These are phyloP conservation scores for Cryptocephalus primarius DNA, from an alignment of 2,888 invertebrate genomes.

Conservation along the genomic window DNA sequence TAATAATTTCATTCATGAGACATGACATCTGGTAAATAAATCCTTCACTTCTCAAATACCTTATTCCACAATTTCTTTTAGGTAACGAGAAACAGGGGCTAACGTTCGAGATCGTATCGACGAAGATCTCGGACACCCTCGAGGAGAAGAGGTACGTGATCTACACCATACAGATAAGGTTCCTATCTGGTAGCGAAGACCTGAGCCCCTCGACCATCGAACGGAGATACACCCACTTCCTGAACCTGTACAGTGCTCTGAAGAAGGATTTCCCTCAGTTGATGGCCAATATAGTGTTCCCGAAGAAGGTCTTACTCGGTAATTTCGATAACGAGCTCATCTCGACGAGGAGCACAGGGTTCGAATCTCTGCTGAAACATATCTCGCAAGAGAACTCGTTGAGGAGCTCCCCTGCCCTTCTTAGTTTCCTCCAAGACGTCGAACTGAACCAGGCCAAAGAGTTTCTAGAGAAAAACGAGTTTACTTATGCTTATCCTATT, in stretches of 20 bases:
- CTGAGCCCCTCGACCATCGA: conserved; percentile 51
- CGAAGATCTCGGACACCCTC: conserved; percentile 49
- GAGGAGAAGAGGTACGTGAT: conserved; percentile 59
- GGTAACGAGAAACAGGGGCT: conserved; percentile 33
- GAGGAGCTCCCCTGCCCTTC: conserved; percentile 45
- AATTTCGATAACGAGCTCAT: conserved; percentile 62
- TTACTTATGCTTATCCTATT: conserved; percentile 49
- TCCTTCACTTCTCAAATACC: too few relatives aligned
- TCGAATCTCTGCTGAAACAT: conserved; percentile 50
- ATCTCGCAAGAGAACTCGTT: conserved; percentile 46
- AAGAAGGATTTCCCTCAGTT: conserved; percentile 47
- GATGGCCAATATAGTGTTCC: conserved; percentile 47
- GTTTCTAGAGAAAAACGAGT: conserved; percentile 46
- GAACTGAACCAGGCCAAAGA: conserved; percentile 52
- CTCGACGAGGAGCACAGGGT: conserved; percentile 50
- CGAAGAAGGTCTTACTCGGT: conserved; percentile 41
- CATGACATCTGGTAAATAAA: too few relatives aligned
- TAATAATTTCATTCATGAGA: not conserved
- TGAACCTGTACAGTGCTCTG: conserved; percentile 50
- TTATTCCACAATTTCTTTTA: conserved; percentile 9
- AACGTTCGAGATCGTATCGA: conserved; percentile 55
- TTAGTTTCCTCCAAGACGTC: conserved; percentile 53
- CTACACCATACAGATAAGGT: conserved; percentile 54
- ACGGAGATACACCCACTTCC: conserved; percentile 62
- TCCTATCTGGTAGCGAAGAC: conserved; percentile 47